phyloP scores from a whole-genome alignment of 2,888 invertebrate genomes.

The Anoplius nigerrimus region DNA sequence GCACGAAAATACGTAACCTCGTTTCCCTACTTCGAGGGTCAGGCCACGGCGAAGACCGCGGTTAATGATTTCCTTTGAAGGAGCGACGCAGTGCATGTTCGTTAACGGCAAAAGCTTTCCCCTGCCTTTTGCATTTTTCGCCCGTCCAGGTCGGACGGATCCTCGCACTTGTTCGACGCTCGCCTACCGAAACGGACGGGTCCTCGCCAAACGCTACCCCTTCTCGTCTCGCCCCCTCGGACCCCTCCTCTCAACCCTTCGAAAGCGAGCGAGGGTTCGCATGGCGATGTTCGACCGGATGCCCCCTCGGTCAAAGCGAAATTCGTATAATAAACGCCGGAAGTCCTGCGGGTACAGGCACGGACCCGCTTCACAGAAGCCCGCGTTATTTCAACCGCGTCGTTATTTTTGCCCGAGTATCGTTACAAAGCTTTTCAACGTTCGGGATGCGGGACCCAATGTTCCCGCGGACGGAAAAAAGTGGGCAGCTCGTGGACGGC shows the following conservation, averaged over 20 bases:
- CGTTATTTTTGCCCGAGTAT: neutral
- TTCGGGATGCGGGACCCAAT: constrained; percentile 2
- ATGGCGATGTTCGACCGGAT: constrained; percentile 1
- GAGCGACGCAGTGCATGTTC: constrained; percentile 33
- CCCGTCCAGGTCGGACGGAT: neutral
- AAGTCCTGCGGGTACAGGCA: neutral
- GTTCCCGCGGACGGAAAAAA: neutral
- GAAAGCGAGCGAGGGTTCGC: neutral
- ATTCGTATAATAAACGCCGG: constrained; percentile 13
- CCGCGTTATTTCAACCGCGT: constrained; percentile 2
- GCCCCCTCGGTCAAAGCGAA: constrained; percentile 2
- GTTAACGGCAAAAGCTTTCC: constrained; percentile 42
- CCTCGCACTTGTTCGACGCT: neutral
- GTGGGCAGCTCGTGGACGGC: neutral
- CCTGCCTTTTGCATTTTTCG: constrained; percentile 32
- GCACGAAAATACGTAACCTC: constrained; percentile 28
- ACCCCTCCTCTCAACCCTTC: no score
- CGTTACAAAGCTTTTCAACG: constrained; percentile 5
- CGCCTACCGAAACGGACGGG: no score
- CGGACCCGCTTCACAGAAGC: neutral
- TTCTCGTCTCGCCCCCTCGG: no score
- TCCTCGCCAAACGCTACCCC: neutral
- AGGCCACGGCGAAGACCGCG: constrained; percentile 6
- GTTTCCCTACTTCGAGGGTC: constrained; percentile 5
- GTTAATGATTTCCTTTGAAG: constrained; percentile 51